Base-by-base conservation (phyloP, 23 tunicate genomes). In the Clavelina lepadiformis region DNA sequence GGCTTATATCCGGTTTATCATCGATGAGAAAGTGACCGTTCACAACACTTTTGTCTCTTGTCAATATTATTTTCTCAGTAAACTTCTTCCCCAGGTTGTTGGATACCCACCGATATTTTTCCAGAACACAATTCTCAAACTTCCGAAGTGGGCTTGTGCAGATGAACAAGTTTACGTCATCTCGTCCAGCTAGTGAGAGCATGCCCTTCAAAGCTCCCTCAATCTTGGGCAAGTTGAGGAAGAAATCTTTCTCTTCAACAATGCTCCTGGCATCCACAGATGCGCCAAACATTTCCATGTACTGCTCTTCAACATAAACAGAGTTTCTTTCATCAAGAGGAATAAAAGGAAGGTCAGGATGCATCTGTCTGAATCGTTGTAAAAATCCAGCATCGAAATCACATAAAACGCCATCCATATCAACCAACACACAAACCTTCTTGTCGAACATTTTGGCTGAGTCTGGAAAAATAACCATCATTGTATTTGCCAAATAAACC, bases 381-480 rank as follows among this genome's bases (percentile, higher is more conserved):
- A 63, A 63, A 37, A 63, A 63, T 21, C 68, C 68, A 13, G 68
- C 68, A 35, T 63, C 31, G 23, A 63, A 63, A 33, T 63, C 68
- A 13, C 51, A 31, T 28, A 63, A 23, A 6, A 63, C 68, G 19
- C 68, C 68, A 63, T 63, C 68, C 68, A 63, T 63, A 35, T 63
- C 68, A 63, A 63, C 50, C 18, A 63, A 29, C 19, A 63, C 50
- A 34, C 37, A 21, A 27, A 63, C 49, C 38, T 63, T 63, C 11
- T 41, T 41, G 15, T 11, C 11, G 15, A 8, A 11, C 49, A 41
- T 41, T 41, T 41, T 41, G n/a, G n/a, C n/a, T n/a, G n/a, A n/a
- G n/a, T n/a, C n/a, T n/a, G n/a, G n/a, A n/a, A n/a, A n/a, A n/a
- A n/a, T n/a, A n/a, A n/a, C n/a, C n/a, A n/a, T n/a, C n/a, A n/a